Evolutionary conservation across 2,113 vertebrate species (phyloP).

Genomic region (Muscicapa adusta): DNA sequence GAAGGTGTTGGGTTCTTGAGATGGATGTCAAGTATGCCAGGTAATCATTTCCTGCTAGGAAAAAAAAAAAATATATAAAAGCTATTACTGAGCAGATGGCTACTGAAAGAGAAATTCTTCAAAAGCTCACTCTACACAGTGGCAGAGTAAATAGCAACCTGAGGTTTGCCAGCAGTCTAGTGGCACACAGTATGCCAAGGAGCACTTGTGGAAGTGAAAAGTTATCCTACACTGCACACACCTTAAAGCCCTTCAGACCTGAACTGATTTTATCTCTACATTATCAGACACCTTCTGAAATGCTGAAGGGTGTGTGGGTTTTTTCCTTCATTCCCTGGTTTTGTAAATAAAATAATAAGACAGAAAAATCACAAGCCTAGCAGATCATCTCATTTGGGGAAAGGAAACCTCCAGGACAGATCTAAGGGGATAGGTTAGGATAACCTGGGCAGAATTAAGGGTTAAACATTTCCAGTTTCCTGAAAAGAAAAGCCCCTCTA

Average conservation of each 20-base stretch:
- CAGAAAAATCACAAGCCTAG: neutral
- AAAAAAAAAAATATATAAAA: neutral
- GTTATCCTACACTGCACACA: neutral
- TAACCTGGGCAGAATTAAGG: neutral
- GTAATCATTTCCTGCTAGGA: neutral
- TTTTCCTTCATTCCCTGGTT: neutral
- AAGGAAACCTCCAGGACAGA: neutral
- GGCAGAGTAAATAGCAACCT: neutral
- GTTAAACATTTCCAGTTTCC: neutral
- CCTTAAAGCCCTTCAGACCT: neutral
- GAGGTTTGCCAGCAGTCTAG: neutral
- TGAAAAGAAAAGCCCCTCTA: neutral
- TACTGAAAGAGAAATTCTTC: neutral
- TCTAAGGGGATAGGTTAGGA: neutral
- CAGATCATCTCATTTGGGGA: neutral
- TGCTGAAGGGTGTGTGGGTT: neutral
- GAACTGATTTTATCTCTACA: neutral
- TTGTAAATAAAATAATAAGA: neutral
- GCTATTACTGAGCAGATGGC: neutral
- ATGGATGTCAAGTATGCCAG: slow-evolving; percentile 1
- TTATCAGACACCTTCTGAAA: neutral
- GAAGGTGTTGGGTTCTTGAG: neutral
- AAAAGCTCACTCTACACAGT: neutral
- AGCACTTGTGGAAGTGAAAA: neutral
- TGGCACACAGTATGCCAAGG: neutral